Evolutionary conservation across 2,888 invertebrate genomes (phyloP), one percentile per base, ranked within the genome.

Genomic region (Lacanobia wlatinum): DNA sequence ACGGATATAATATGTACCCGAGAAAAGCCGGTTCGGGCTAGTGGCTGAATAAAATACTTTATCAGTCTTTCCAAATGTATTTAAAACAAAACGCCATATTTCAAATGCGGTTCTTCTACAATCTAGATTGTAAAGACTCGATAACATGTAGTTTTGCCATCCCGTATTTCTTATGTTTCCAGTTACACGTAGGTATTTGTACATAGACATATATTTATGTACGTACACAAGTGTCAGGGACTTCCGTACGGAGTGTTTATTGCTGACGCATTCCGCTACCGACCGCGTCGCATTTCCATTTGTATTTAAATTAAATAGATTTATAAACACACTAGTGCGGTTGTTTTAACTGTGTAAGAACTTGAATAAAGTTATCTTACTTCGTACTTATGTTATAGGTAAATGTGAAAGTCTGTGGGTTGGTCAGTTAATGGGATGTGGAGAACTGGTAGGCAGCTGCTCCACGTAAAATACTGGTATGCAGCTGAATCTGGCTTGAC

Each of bases 211-310:
- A 72, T 62, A 59, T 63, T 43, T 46, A 76, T 43, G 28, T 48
- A 16, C 28, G 50, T 38, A 40, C 28, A 18, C 18, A 65, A 28
- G 28, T 58, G 64, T 62, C 69, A 16, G 70, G 56, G 34, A 56
- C 64, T 77, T 78, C 70, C 64, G 61, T 38, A 16, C 43, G 48
- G n/a, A 48, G 28, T 77, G 43, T 78, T 78, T 78, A 61, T 46
- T 58, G 65, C 65, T 61, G 70, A 70, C 78, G 78, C 78, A 82
- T 61, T 56, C 70, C 64, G 62, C 48, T 62, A 40, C 59, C 50
- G 46, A 63, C 77, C 23, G 70, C 82, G 61, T 34, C 34, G 61
- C 78, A 70, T 82, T 82, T 50, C 59, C 70, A 65, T 78, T 60
- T 64, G 40, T 56, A 58, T 78, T 65, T 21, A 48, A 55, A 72